Percentiles rank a stretch among this genome's conserved stretches.
Evolutionary conservation across 2,888 invertebrate genomes (phyloP).

Genomic region (Aphidius colemani): DNA sequence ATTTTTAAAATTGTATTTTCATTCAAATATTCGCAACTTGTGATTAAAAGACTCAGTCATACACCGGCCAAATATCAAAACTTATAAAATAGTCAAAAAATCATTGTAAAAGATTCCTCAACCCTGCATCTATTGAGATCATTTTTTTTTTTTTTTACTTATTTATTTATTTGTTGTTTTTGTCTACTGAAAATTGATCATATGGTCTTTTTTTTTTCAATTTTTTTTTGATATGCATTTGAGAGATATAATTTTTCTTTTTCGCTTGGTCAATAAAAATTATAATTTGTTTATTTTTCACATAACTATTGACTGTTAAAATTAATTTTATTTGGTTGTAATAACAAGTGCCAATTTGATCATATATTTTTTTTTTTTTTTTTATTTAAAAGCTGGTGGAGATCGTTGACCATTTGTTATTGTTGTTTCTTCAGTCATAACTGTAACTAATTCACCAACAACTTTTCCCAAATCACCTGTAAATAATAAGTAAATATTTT

Average conservation of each 20-base stretch:
- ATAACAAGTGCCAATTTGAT: constrained; percentile 18
- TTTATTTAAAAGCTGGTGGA: constrained; percentile 53
- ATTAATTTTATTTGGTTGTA: constrained; percentile 18
- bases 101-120: constrained; percentile 45
- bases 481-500: constrained; percentile 40
- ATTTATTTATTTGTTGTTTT: constrained; percentile 7
- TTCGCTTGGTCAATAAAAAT: constrained; percentile 43
- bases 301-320: constrained; percentile 19
- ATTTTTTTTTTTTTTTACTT: constrained; percentile 2
- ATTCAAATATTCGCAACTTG: constrained; percentile 27
- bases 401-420: constrained; percentile 53
- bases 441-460: constrained; percentile 86
- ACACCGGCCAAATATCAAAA: constrained; percentile 55
- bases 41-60: constrained; percentile 46
- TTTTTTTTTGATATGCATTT: constrained; percentile 58
- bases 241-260: constrained; percentile 57
- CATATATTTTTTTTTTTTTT: constrained; percentile 2
- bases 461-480: constrained; percentile 84
- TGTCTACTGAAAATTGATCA: not conserved
- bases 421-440: constrained; percentile 77
- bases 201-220: no score
- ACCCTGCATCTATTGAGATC: constrained; percentile 36
- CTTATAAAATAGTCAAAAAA: constrained; percentile 59
- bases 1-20: constrained; percentile 17
- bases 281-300: constrained; percentile 28